Base-by-base conservation (phyloP, 2,797 vertebrate genomes). In the Philypnodon macrostomus region DNA sequence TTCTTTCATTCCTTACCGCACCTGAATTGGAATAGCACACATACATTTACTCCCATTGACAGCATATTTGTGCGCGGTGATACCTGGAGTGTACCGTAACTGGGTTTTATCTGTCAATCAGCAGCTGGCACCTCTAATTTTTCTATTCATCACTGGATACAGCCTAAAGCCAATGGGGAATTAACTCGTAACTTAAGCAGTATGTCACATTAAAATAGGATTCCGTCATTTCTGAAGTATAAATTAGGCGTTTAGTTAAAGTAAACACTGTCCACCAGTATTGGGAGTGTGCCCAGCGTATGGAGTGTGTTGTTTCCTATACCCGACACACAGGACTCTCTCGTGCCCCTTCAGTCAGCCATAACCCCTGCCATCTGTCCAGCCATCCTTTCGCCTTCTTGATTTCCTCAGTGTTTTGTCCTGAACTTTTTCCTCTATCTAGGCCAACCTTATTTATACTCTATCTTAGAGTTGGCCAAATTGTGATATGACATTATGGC, bases 361-460 rank as follows among this genome's bases (percentile, higher is more conserved):
- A 85, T 79, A 85, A 87, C 83, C 75, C 70, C 72, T 83, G 75
- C 83, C 81, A 85, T 84, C 79, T 85, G 81, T 77, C 76, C 51
- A 53, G 11, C 45, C 61, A 56, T 59, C 17, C 7, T 39, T 36
- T 30, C 27, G 46, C 31, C 10, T 12, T 40, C 46, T 56, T 46
- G 50, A 38, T 37, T 47, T 48, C 39, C 27, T 64, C 57, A 18
- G 26, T n/a, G 47, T 52, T 49, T 55, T 42, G 36, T 47, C 47
- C n/a, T 35, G 27, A 23, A 31, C 40, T 57, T 15, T 38, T 35
- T 29, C 38, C 44, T 33, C 13, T 19, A 21, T 30, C 21, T 39
- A 31, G 29, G 14, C 26, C 31, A 21, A 17, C 21, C 12, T 37
- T 14, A 59, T 63, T 63, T 58, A 56, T 2, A 39, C 11, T 14